Percentiles rank a stretch among this genome's conserved stretches.
Evolutionary conservation across 1,140 invertebrate genomes (phyloP).

Genomic region (Bombus huntii): DNA sequence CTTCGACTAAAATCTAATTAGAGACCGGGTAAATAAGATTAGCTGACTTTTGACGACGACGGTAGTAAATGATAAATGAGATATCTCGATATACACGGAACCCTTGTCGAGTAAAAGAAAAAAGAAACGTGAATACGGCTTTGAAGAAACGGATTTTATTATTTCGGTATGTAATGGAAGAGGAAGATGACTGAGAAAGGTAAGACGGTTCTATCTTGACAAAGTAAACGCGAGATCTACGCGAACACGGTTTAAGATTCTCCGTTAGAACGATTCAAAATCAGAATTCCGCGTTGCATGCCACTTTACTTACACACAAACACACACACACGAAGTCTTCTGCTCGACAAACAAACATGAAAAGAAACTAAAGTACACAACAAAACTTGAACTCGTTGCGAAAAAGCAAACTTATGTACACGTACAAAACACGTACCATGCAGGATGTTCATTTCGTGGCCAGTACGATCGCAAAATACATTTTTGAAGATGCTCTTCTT

Average conservation of each 20-base stretch:
- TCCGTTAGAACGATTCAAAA: slow-evolving; percentile 1
- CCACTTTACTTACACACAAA: neutral
- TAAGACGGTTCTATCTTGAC: neutral
- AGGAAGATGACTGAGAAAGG: slow-evolving; percentile 8
- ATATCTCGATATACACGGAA: neutral
- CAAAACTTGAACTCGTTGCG: slow-evolving; percentile 20
- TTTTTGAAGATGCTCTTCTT: neutral
- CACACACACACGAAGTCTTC: neutral
- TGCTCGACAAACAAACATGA: slow-evolving; percentile 6
- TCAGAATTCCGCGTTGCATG: slow-evolving; percentile 12
- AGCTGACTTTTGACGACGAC: slow-evolving; percentile 9
- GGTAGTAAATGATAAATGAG: neutral
- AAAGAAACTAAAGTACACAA: neutral
- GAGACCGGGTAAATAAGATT: neutral
- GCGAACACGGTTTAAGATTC: neutral
- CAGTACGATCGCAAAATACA: neutral
- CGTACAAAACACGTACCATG: slow-evolving; percentile 59
- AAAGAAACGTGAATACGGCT: neutral
- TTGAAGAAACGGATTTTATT: neutral
- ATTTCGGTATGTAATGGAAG: neutral
- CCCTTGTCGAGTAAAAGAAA: neutral
- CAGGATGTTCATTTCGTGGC: slow-evolving; percentile 60
- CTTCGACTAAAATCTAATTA: neutral
- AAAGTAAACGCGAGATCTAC: neutral
- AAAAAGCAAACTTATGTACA: slow-evolving; percentile 55